A percentile compares a stretch with the other conserved stretches of the same genome.
phyloP scores from a whole-genome alignment of 2,888 invertebrate genomes.

The Mythimna ferrago region DNA sequence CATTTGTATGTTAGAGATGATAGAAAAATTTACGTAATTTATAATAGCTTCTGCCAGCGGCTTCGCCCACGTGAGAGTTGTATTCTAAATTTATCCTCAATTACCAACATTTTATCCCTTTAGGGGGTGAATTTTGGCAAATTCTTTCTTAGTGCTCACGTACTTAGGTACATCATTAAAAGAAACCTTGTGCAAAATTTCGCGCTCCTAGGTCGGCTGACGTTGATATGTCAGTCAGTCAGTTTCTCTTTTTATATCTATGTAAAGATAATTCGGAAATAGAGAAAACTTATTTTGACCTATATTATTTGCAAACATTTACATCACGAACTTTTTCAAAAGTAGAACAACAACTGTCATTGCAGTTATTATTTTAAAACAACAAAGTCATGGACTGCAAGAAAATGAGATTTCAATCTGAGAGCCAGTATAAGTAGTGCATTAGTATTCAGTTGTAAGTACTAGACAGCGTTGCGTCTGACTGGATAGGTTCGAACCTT shows the following conservation, averaged over 20 bases:
- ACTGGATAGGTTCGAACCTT: constrained; percentile 54
- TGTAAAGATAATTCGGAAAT: too few species aligned
- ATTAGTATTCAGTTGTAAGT: constrained; percentile 61
- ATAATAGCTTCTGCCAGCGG: neutral
- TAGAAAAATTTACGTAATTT: neutral
- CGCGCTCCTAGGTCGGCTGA: too few species aligned
- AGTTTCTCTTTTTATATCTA: too few species aligned
- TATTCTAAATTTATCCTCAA: too few species aligned
- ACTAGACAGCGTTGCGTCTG: constrained; percentile 50
- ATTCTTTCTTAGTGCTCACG: too few species aligned
- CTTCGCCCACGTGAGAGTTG: too few species aligned
- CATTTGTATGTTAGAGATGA: neutral
- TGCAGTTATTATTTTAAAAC: constrained; percentile 50
- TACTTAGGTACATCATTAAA: too few species aligned
- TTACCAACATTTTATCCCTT: too few species aligned
- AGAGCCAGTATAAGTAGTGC: constrained; percentile 53
- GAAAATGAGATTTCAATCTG: constrained; percentile 58
- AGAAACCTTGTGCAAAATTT: too few species aligned
- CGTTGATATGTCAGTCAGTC: too few species aligned
- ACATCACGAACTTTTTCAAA: constrained; percentile 13
- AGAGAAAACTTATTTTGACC: constrained; percentile 12
- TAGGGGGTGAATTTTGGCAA: too few species aligned
- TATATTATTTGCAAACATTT: constrained; percentile 1
- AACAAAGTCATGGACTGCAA: constrained; percentile 42
- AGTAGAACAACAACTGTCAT: constrained; percentile 29